Base-by-base conservation (phyloP, 1,140 invertebrate genomes). In the Sycobia sp. region DNA sequence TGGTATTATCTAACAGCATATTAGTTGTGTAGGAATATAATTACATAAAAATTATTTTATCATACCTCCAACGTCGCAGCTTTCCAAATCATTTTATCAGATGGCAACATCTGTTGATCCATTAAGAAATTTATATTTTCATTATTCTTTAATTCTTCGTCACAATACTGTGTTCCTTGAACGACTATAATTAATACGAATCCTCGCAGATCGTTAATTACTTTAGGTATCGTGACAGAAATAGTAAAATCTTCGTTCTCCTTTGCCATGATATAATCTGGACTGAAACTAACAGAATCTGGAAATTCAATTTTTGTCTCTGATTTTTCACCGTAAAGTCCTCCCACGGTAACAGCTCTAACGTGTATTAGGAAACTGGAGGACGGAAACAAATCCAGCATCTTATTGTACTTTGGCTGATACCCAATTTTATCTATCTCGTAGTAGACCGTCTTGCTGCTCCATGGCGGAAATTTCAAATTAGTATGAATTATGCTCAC, bases 21-120 rank as follows among this genome's bases (percentile, higher is more conserved):
- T n/a, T n/a, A n/a, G n/a, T n/a, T n/a, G n/a, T n/a, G n/a, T n/a
- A n/a, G n/a, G n/a, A n/a, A n/a, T 32, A 4, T 32, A 32, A 32
- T 32, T 11, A 32, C 11, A 7, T 32, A 7, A 32, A 32, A 32
- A 4, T 32, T 32, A 4, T 7, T 7, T 7, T 32, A 32, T 32
- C 25, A 50, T 43, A 71, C 71, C 7, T 46, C 22, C 41, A 67
- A 46, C 4, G 23, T 47, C 44, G 67, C 69, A 14, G 58, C 69
- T 20, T 23, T 46, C 73, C 73, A 74, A 4, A 47, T 47, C 2
- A 29, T n/a, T 27, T 71, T 69, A n/a, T 69, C n/a, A 29, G 38
- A 18, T 0, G 53, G 29, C 1, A 23, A 18, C 9, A 11, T 44
- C 5, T n/a, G 11, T 2, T 8, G n/a, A 32, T 43, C 3, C 51